A percentile compares a stretch with the other conserved stretches of the same genome.
Conservation (phyloP, 1,140 invertebrate species). For the Cherax quadricarinatus region DNA sequence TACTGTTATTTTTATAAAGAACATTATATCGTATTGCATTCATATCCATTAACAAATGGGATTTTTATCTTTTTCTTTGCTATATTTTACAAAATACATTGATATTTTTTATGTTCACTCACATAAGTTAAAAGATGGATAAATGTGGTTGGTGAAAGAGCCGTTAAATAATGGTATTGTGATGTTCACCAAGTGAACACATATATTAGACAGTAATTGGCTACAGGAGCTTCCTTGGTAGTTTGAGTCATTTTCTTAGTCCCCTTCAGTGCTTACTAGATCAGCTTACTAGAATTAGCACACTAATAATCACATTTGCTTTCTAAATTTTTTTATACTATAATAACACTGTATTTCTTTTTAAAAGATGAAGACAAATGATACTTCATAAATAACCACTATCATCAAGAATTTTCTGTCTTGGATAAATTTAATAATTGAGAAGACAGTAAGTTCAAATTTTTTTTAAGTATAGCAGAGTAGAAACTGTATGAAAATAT, state of each 20-base stretch:
- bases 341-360: not conserved
- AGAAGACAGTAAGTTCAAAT: not conserved
- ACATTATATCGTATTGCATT: not conserved
- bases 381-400: not conserved
- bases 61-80: not conserved
- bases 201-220: not conserved
- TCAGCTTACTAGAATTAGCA: slow-evolving; percentile 41
- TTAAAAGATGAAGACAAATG: not conserved
- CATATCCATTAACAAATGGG: not conserved
- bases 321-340: slow-evolving; percentile 4
- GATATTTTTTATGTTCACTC: not conserved
- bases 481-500: not conserved
- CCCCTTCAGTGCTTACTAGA: slow-evolving; percentile 17
- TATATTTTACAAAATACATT: not conserved
- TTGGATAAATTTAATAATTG: not conserved
- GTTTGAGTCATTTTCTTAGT: not conserved
- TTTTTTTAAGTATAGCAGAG: not conserved
- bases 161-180: not conserved
- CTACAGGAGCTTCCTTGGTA: not conserved
- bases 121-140: not conserved
- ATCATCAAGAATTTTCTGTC: not conserved
- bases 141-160: not conserved
- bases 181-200: not conserved
- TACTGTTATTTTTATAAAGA: not conserved
- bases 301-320: slow-evolving; percentile 14